These are phyloP conservation scores for Ranitomeya variabilis DNA, from an alignment of 2,113 vertebrate species.

Conservation along the genomic window DNA sequence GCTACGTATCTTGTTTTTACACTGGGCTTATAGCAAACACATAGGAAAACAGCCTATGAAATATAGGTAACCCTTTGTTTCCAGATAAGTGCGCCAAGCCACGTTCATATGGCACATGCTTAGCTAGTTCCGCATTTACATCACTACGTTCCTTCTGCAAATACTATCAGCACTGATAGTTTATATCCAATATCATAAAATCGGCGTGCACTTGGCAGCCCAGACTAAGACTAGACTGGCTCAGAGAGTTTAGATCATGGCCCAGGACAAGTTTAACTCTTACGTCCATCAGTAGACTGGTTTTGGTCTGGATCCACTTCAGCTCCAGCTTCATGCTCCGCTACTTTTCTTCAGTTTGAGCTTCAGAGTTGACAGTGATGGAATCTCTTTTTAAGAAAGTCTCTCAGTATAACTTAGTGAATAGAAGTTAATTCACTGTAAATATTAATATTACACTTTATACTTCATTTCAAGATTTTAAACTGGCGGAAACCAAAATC, in stretches of 20 bases:
- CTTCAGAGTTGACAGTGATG: neutral
- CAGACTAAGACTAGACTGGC: neutral
- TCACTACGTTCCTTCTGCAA: neutral
- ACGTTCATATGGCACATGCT: neutral
- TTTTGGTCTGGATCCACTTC: neutral
- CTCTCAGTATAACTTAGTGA: neutral
- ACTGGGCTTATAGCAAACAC: neutral
- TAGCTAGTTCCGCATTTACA: neutral
- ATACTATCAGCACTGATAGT: neutral
- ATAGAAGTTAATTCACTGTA: slow-evolving; percentile 7
- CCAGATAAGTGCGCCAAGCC: neutral
- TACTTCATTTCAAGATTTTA: neutral
- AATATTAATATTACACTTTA: slow-evolving; percentile 10
- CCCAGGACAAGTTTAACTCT: neutral
- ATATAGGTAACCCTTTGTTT: neutral
- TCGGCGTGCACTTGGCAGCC: neutral
- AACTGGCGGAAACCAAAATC: neutral
- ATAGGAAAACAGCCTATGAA: neutral
- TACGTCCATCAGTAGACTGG: neutral
- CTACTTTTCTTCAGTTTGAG: neutral
- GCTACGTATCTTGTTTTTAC: slow-evolving; percentile 10
- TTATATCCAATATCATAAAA: neutral
- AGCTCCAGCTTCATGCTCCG: neutral
- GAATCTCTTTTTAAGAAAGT: neutral
- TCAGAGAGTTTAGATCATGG: neutral